These are phyloP conservation scores for Poeciliopsis infans DNA, from an alignment of 2,797 vertebrate genomes.

Conservation along the genomic window DNA sequence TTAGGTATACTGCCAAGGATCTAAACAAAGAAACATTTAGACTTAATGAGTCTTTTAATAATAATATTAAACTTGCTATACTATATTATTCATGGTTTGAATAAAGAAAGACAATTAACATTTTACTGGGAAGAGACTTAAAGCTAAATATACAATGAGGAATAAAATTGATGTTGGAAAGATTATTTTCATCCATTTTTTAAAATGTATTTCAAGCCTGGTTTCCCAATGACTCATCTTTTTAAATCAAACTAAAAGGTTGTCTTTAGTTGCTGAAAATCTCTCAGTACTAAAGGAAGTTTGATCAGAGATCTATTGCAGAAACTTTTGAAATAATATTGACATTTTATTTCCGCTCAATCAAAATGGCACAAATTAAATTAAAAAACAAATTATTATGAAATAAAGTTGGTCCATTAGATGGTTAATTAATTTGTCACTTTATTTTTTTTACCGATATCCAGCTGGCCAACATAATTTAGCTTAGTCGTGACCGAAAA, in stretches of 20 bases:
- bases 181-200: not conserved
- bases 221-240: not conserved
- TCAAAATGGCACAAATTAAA: not conserved
- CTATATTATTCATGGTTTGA: slow-evolving; percentile 7
- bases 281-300: not conserved
- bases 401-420: not conserved
- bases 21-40: slow-evolving; percentile 42
- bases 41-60: slow-evolving; percentile 24
- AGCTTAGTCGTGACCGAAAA: not conserved
- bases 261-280: not conserved
- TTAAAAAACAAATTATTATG: not conserved
- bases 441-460: not conserved
- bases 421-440: not conserved
- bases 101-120: not conserved
- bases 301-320: not conserved
- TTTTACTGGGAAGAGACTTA: not conserved
- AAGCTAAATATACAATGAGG: not conserved
- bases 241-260: not conserved
- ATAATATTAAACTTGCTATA: slow-evolving; percentile 9
- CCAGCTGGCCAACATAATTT: not conserved
- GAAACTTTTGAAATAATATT: not conserved
- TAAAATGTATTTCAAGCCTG: not conserved
- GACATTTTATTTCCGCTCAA: not conserved
- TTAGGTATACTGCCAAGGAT: slow-evolving; percentile 30
- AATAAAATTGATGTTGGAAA: not conserved